These are phyloP conservation scores for Vidua macroura DNA, from an alignment of 2,113 vertebrate species.

Conservation along the genomic window DNA sequence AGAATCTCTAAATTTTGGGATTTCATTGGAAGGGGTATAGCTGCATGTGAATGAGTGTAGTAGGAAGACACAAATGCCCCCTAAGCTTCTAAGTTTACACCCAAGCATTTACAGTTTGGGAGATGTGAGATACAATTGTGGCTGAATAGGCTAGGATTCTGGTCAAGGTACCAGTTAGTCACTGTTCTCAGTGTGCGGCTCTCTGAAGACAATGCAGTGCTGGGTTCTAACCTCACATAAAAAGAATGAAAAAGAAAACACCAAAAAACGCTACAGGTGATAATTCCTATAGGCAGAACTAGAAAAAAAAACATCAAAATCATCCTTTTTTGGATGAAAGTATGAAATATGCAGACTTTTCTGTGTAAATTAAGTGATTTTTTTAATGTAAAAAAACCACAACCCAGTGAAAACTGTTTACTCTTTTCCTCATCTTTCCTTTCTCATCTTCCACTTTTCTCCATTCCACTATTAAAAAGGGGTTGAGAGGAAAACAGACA, in stretches of 20 bases:
- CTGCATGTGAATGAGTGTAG: not conserved
- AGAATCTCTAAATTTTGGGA: not conserved
- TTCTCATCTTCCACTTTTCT: not conserved
- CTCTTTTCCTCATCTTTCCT: not conserved
- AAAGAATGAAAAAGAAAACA: not conserved
- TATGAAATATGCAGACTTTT: not conserved
- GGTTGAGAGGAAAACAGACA: not conserved
- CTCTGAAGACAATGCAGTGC: not conserved
- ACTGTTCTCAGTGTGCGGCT: not conserved
- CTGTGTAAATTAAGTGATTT: not conserved
- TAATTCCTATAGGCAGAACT: not conserved
- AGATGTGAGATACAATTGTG: not conserved
- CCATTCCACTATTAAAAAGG: not conserved
- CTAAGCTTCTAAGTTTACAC: not conserved
- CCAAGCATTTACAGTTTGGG: not conserved
- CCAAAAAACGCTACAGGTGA: not conserved
- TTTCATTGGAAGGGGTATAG: not conserved
- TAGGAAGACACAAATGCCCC: accelerated
- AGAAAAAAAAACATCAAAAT: not conserved
- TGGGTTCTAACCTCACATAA: not conserved
- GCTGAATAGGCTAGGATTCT: not conserved
- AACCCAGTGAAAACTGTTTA: not conserved
- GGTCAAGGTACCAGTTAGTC: conserved; percentile 6
- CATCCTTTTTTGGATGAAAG: not conserved
- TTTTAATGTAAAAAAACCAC: not conserved